A percentile compares a stretch with the other conserved stretches of the same genome.
phyloP scores from a whole-genome alignment of 2,888 invertebrate genomes.

The Eucriotettix oculatus region DNA sequence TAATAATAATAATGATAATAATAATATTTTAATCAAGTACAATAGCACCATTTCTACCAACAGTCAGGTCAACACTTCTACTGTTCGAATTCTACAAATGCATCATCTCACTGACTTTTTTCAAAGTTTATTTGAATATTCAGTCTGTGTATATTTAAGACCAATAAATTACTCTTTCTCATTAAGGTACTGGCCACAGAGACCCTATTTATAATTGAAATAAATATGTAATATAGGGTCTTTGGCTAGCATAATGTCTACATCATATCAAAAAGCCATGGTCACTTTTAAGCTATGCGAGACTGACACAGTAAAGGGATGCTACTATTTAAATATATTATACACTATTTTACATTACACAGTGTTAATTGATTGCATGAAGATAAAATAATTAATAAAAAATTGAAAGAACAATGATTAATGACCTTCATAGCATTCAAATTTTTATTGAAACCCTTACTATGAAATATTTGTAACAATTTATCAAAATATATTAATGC shows the following conservation, averaged over 20 bases:
- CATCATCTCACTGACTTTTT: neutral
- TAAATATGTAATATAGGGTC: neutral
- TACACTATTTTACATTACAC: too few relatives aligned
- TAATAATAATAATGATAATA: neutral
- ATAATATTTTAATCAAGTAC: conserved; percentile 4
- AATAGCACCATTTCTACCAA: conserved; percentile 9
- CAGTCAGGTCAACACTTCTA: neutral
- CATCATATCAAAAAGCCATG: neutral
- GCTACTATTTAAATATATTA: too few relatives aligned
- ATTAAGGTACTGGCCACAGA: neutral
- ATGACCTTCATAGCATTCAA: too few relatives aligned
- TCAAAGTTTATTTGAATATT: neutral
- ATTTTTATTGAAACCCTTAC: too few relatives aligned
- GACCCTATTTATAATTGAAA: neutral
- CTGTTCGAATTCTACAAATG: conserved; percentile 1
- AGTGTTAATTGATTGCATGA: too few relatives aligned
- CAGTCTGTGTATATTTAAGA: conserved; percentile 1
- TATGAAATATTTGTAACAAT: too few relatives aligned
- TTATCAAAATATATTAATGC: too few relatives aligned
- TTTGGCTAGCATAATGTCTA: neutral
- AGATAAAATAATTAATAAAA: too few relatives aligned
- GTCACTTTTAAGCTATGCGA: too few relatives aligned
- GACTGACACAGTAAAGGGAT: too few relatives aligned
- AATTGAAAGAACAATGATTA: too few relatives aligned
- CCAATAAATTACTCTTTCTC: neutral